These are phyloP conservation scores for Carduelis carduelis DNA, from an alignment of 2,797 vertebrate species.

Conservation along the genomic window DNA sequence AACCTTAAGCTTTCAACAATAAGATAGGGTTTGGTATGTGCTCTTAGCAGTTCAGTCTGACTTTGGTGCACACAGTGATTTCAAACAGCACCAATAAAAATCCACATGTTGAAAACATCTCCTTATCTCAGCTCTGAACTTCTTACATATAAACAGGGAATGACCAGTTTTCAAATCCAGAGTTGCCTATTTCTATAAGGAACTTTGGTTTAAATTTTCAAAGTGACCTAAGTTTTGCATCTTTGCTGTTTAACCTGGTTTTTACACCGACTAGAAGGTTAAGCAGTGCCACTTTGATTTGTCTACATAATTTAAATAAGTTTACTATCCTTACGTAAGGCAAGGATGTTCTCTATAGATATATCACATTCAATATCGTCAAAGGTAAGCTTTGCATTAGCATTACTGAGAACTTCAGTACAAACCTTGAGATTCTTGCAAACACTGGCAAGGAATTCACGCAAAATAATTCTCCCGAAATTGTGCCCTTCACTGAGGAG, in stretches of 20 bases:
- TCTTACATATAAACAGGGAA: conserved; percentile 78
- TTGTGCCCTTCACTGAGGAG: conserved; percentile 50
- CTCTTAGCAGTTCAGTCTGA: conserved; percentile 79
- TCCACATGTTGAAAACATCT: conserved; percentile 55
- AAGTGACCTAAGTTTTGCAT: conserved; percentile 80
- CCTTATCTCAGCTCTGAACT: conserved; percentile 75
- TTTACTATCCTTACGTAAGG: conserved; percentile 82
- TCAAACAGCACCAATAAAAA: conserved; percentile 59
- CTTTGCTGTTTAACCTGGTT: conserved; percentile 73
- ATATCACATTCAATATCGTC: conserved; percentile 98
- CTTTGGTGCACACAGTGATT: conserved; percentile 52
- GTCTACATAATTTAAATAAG: conserved; percentile 91
- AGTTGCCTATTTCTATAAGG: conserved; percentile 75
- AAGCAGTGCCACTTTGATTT: conserved; percentile 90
- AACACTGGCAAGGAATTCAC: conserved; percentile 72
- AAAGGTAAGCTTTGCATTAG: conserved; percentile 81
- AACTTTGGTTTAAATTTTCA: conserved; percentile 85
- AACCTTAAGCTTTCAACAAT: conserved; percentile 76
- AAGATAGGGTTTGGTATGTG: conserved; percentile 85
- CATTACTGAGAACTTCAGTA: conserved; percentile 69
- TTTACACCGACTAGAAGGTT: conserved; percentile 70
- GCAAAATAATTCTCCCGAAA: conserved; percentile 47
- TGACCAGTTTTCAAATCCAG: conserved; percentile 77
- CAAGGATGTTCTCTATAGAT: conserved; percentile 84
- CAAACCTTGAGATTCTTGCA: conserved; percentile 60